phyloP scores from a whole-genome alignment of 2,113 vertebrate species.

The Naja naja region DNA sequence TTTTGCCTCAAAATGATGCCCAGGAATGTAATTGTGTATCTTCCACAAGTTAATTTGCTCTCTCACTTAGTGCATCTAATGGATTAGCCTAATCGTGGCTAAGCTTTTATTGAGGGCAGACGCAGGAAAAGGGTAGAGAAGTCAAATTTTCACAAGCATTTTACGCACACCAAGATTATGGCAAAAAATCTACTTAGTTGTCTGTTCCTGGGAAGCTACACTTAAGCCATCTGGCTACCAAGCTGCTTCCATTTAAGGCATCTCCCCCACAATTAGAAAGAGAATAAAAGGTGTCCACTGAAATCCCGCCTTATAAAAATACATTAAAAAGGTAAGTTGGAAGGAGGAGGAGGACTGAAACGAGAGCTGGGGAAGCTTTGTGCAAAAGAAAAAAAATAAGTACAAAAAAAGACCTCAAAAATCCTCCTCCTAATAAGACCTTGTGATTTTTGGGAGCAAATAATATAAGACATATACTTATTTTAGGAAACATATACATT shows the following conservation, averaged over 20 bases:
- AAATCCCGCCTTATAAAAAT: slow-evolving; percentile 14
- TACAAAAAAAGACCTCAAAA: no score
- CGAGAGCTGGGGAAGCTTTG: neutral
- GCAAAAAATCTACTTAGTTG: slow-evolving; percentile 13
- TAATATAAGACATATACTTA: no score
- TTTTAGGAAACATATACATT: no score
- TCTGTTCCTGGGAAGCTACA: neutral
- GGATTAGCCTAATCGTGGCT: slow-evolving; percentile 6
- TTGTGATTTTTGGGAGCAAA: no score
- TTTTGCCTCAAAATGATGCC: neutral
- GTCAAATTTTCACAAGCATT: slow-evolving; percentile 12
- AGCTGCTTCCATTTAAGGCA: neutral
- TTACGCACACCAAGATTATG: slow-evolving; percentile 52
- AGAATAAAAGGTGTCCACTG: accelerated
- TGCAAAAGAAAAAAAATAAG: no score
- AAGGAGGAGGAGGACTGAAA: neutral
- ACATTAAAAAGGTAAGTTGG: neutral
- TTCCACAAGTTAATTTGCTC: slow-evolving; percentile 4
- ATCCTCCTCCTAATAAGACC: no score
- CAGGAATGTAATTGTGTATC: neutral
- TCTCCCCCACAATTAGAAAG: slow-evolving; percentile 14
- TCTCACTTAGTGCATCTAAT: neutral
- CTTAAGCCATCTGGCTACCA: neutral
- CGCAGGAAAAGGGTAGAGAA: neutral
- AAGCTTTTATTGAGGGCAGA: neutral